A percentile compares a stretch with the other conserved stretches of the same genome.
phyloP scores from a whole-genome alignment of 37 sponge, comb jelly and placozoan species.

The Theonella swinhoei region DNA sequence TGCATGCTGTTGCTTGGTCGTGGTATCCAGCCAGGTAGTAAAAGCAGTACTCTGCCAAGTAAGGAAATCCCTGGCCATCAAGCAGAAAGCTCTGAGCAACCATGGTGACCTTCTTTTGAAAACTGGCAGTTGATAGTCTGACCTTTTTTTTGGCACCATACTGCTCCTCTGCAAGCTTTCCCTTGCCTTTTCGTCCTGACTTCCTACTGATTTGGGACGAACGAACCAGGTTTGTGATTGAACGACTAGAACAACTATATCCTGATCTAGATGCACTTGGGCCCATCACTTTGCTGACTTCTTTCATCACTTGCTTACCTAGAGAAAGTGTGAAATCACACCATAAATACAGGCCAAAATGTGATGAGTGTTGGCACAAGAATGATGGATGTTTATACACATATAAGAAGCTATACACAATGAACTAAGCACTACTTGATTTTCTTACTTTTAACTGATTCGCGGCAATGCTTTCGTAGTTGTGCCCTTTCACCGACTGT shows the following conservation, averaged over 20 bases:
- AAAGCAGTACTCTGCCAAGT: conserved; percentile 16
- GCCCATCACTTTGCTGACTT: conserved; percentile 17
- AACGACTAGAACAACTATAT: background rate
- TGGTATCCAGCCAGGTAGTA: conserved; percentile 10
- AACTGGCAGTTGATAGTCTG: background rate
- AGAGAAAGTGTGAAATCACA: no score
- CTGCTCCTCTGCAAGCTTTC: background rate
- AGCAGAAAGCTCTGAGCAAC: conserved; percentile 14
- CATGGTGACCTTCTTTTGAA: conserved; percentile 38
- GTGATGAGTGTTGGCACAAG: no score
- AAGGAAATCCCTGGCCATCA: conserved; percentile 26
- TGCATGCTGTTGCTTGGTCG: conserved; percentile 15
- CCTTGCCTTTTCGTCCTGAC: background rate
- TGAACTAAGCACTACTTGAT: background rate
- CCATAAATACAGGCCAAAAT: no score
- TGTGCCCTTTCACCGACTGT: conserved; percentile 3
- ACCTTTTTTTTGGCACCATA: background rate
- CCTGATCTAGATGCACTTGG: background rate
- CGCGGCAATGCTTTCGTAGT: conserved; percentile 8
- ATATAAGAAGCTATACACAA: background rate
- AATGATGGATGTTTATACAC: no score
- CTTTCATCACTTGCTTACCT: conserved; percentile 7
- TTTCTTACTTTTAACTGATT: conserved; percentile 19
- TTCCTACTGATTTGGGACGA: background rate
- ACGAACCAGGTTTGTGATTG: background rate